These are phyloP conservation scores for Tricholaema leucomelas DNA, from an alignment of 2,113 vertebrate species.

Conservation along the genomic window DNA sequence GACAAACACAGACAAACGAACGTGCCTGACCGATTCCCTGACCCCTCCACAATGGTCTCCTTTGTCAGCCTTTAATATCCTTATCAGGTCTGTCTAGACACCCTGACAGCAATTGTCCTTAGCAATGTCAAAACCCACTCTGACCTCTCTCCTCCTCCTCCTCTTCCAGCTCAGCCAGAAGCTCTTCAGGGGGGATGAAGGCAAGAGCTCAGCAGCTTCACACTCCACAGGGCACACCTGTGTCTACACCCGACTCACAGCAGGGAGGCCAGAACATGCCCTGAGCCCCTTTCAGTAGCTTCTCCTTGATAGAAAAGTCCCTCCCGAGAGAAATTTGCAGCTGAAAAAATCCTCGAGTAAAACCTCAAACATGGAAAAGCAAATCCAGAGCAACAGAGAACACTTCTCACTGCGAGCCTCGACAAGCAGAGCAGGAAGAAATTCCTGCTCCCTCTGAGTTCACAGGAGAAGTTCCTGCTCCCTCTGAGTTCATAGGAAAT, in stretches of 20 bases:
- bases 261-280: rapidly evolving
- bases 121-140: slow-evolving; percentile 35
- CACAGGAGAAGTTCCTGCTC: not conserved
- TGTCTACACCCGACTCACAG: not conserved
- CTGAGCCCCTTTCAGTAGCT: rapidly evolving
- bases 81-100: slow-evolving; percentile 82
- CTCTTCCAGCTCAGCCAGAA: not conserved
- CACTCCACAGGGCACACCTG: slow-evolving; percentile 17
- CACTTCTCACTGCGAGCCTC: not conserved
- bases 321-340: not conserved
- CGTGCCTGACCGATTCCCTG: slow-evolving; percentile 72
- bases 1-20: slow-evolving; percentile 10
- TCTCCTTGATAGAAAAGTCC: not conserved
- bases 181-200: not conserved
- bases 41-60: slow-evolving; percentile 72
- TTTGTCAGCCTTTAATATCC: slow-evolving; percentile 78
- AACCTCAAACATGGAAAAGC: rapidly evolving
- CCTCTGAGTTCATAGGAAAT: not conserved
- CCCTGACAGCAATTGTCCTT: slow-evolving; percentile 69
- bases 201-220: not conserved
- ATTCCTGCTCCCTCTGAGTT: not conserved
- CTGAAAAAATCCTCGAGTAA: not conserved
- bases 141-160: slow-evolving; percentile 51
- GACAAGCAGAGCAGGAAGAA: not conserved
- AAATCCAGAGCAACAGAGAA: rapidly evolving